Conservation (phyloP, 2,797 vertebrate species). For the Siniperca undulata region DNA sequence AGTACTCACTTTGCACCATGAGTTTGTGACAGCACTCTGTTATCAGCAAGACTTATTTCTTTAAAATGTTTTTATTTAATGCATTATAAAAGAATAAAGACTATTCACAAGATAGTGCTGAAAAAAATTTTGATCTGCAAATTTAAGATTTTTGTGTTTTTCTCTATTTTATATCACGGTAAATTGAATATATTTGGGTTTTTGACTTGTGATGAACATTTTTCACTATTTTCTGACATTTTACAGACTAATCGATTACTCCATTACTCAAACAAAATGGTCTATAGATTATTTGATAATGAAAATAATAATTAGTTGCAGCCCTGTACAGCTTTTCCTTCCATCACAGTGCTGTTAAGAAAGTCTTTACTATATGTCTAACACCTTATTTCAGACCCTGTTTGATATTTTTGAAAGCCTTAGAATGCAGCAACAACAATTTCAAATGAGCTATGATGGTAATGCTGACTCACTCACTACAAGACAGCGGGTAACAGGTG, state of each 20-base stretch:
- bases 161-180: background rate
- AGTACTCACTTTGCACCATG: background rate
- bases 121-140: background rate
- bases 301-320: background rate
- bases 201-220: background rate
- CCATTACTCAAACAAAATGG: background rate
- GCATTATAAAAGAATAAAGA: background rate
- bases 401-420: slow-evolving; percentile 23
- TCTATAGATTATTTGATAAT: background rate
- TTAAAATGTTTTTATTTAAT: background rate
- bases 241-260: background rate
- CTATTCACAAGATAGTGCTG: background rate
- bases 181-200: background rate
- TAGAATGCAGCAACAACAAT: slow-evolving; percentile 11
- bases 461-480: slow-evolving; percentile 64
- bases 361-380: background rate
- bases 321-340: background rate
- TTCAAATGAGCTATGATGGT: slow-evolving; percentile 16
- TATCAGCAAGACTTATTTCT: background rate
- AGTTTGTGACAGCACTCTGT: slow-evolving; percentile 4
- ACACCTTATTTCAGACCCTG: background rate
- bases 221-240: background rate
- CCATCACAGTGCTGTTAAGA: background rate
- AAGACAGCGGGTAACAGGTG: slow-evolving; percentile 62
- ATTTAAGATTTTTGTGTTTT: background rate